These are phyloP conservation scores for Spisula solida DNA, from an alignment of 2,888 invertebrate genomes.

Conservation along the genomic window DNA sequence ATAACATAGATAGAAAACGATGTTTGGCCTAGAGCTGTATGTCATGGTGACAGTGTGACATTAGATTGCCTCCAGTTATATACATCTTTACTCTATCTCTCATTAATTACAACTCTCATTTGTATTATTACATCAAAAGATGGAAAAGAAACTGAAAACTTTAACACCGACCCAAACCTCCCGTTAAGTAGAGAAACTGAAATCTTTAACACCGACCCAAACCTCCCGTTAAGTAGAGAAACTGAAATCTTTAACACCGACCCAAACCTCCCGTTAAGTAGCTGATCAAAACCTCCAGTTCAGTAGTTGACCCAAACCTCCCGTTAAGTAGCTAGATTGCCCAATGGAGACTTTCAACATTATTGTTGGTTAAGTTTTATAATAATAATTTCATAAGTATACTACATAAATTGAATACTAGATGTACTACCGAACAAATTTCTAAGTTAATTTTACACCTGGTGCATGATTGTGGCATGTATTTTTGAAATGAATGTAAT, in stretches of 20 bases:
- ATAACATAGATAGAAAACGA: not conserved
- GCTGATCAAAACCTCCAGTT: too few relatives aligned
- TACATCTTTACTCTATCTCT: not conserved
- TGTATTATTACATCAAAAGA: constrained; percentile 23
- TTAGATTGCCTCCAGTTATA: constrained; percentile 10
- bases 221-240: not conserved
- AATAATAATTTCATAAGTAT: too few relatives aligned
- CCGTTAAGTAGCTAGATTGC: too few relatives aligned
- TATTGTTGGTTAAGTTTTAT: too few relatives aligned
- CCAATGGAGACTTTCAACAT: too few relatives aligned
- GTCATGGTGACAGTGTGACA: constrained; percentile 18
- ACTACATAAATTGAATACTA: too few relatives aligned
- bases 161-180: not conserved
- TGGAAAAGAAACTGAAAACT: not conserved
- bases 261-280: too few relatives aligned
- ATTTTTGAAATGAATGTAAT: not conserved
- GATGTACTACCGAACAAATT: too few relatives aligned
- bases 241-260: not conserved
- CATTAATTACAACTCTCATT: constrained; percentile 18
- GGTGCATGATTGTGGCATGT: too few relatives aligned
- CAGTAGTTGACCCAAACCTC: too few relatives aligned
- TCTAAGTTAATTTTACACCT: too few relatives aligned
- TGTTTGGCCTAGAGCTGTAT: constrained; percentile 5
- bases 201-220: not conserved
- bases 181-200: not conserved